Conservation (phyloP, 1,140 invertebrate genomes). For the Bombus sibiricus region DNA sequence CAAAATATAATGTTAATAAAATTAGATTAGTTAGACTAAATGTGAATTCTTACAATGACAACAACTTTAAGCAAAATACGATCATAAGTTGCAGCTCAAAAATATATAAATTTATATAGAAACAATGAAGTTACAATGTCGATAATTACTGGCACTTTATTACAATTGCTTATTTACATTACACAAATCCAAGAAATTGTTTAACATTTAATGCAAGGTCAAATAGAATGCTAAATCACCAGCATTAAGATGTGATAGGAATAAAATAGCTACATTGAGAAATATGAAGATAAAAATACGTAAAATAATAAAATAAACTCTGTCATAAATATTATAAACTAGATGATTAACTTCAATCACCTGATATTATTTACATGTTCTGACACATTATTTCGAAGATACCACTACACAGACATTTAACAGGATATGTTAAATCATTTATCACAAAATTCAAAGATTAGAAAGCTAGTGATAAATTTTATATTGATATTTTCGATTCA, state of each 20-base stretch:
- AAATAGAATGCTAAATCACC: background rate
- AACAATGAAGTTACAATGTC: background rate
- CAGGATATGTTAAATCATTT: conserved; percentile 15
- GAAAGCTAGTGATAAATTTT: conserved; percentile 27
- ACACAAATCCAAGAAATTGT: background rate
- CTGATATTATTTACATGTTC: conserved; percentile 63
- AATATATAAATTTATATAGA: background rate
- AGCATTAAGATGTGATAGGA: background rate
- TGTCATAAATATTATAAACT: conserved; percentile 2
- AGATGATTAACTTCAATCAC: conserved; percentile 49
- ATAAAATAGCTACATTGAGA: background rate
- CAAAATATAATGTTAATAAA: background rate
- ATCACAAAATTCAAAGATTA: conserved; percentile 22
- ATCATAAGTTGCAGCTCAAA: background rate
- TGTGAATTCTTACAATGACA: background rate
- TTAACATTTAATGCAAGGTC: conserved; percentile 33
- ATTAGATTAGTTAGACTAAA: background rate
- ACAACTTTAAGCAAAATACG: background rate
- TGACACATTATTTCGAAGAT: conserved; percentile 37
- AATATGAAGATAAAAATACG: background rate
- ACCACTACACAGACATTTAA: background rate
- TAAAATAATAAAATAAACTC: background rate
- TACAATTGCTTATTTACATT: conserved; percentile 11
- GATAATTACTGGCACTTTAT: background rate
- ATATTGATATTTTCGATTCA: background rate